Conservation (phyloP, 2,797 vertebrate species). For the Tachyglossus aculeatus region DNA sequence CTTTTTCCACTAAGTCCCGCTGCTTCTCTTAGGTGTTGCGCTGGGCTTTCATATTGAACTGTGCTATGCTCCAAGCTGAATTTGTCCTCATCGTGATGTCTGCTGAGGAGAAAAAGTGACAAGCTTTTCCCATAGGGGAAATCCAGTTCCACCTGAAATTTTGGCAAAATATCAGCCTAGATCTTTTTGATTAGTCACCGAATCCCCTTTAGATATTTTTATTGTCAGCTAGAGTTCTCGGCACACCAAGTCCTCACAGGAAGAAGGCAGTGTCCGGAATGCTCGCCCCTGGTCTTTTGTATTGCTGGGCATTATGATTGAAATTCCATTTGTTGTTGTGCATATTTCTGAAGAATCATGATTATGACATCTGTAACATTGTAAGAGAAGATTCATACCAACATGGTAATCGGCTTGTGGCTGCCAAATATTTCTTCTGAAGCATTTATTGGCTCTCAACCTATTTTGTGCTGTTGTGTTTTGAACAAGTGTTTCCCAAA, state of each 20-base stretch:
- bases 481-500: conserved; percentile 75
- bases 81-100: conserved; percentile 13
- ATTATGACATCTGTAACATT: conserved; percentile 24
- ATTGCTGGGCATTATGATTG: neutral
- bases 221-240: neutral
- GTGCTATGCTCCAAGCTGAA: neutral
- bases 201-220: neutral
- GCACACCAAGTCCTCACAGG: neutral
- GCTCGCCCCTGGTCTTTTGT: neutral
- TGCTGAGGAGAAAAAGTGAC: conserved; percentile 17
- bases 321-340: conserved; percentile 21
- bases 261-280: neutral
- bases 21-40: no score
- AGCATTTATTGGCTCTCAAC: conserved; percentile 58
- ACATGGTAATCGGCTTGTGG: neutral
- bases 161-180: neutral
- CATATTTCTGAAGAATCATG: neutral
- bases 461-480: conserved; percentile 62
- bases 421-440: conserved; percentile 59
- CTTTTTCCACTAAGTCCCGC: no score
- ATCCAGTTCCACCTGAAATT: neutral
- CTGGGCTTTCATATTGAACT: conserved; percentile 21
- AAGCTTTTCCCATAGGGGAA: neutral
- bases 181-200: neutral
- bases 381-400: conserved; percentile 32